A percentile compares a stretch with the other conserved stretches of the same genome.
Evolutionary conservation across 2,797 vertebrate species (phyloP).

Genomic region (Gallirallus australis): DNA sequence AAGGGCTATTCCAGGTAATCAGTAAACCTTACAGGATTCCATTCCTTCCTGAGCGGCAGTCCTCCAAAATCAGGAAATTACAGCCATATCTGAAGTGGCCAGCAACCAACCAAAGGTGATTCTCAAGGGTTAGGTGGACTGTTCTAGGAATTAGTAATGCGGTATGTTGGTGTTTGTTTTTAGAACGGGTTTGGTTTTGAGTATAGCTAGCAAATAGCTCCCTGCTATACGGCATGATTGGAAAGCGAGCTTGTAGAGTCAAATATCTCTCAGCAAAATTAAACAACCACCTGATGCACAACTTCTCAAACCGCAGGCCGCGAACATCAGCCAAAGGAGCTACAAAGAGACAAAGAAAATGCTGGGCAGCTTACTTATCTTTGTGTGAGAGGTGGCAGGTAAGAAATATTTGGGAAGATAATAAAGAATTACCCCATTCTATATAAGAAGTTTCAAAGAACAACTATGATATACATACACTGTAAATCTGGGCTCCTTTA

Average conservation of each 20-base stretch:
- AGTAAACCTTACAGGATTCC: neutral
- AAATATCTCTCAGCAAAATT: neutral
- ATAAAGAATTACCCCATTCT: neutral
- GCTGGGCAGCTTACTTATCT: neutral
- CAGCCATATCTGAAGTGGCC: neutral
- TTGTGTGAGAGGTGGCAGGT: neutral
- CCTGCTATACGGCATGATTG: neutral
- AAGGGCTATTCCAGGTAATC: neutral
- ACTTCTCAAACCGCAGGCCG: neutral
- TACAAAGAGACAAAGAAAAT: constrained; percentile 19
- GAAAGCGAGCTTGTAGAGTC: neutral
- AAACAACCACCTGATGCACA: neutral
- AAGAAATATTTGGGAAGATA: neutral
- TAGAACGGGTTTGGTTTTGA: neutral
- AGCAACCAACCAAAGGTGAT: neutral
- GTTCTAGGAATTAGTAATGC: neutral
- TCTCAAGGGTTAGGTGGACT: neutral
- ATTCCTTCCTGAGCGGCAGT: neutral
- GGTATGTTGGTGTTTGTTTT: neutral
- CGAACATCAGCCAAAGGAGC: neutral
- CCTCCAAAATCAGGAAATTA: neutral
- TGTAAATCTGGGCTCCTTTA: neutral
- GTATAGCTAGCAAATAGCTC: neutral
- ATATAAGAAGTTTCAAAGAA: neutral
- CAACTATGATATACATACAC: neutral